These are phyloP conservation scores for Ephialtes manifestator DNA, from an alignment of 2,888 invertebrate species.

Conservation along the genomic window DNA sequence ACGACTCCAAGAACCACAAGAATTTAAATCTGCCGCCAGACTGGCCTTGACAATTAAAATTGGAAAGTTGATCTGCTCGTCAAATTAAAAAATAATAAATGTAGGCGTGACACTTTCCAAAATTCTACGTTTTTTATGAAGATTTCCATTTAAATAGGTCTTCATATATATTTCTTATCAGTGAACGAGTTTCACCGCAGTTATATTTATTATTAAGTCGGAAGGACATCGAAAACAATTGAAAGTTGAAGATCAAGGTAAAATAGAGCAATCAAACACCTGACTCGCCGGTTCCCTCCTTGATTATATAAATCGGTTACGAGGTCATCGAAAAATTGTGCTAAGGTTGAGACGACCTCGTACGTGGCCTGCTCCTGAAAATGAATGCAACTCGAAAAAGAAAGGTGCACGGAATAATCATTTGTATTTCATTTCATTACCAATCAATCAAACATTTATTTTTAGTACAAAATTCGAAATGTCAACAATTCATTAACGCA, in stretches of 20 bases:
- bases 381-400: background rate
- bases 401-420: background rate
- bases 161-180: background rate
- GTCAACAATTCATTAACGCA: no score
- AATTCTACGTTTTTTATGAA: no score
- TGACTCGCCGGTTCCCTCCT: background rate
- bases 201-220: background rate
- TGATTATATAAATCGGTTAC: constrained; percentile 49
- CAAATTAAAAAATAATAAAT: background rate
- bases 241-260: constrained; percentile 36
- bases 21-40: no score
- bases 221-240: background rate
- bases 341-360: constrained; percentile 39
- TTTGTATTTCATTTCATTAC: background rate
- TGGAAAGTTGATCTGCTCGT: background rate
- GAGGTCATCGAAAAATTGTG: constrained; percentile 48
- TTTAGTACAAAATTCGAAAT: background rate
- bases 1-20: no score
- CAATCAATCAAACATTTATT: background rate
- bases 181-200: background rate
- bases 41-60: no score
- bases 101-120: no score
- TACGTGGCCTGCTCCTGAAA: background rate
- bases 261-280: background rate
- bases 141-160: no score